Conservation (phyloP, 2,888 invertebrate genomes). For the Leptopilina syphax region DNA sequence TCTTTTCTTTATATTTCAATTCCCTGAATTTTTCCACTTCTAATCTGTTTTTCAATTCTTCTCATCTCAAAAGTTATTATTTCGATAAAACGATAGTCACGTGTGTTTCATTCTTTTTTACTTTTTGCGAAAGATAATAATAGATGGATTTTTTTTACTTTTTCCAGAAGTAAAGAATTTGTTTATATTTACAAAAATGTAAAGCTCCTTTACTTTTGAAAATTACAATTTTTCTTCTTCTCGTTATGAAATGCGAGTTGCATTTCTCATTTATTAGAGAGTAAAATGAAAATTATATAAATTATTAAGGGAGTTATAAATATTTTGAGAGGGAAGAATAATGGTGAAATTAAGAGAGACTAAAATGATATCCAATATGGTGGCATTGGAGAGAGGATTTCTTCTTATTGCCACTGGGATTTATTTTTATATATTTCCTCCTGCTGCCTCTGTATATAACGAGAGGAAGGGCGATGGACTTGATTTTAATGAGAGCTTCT, state of each 20-base stretch:
- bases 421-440: conserved; percentile 1
- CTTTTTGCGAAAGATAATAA: not conserved
- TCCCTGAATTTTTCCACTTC: conserved; percentile 43
- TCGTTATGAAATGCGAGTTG: too few species aligned
- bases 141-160: not conserved
- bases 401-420: not conserved
- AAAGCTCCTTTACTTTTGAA: too few species aligned
- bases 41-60: conserved; percentile 16
- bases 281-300: too few species aligned
- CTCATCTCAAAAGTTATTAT: not conserved
- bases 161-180: too few species aligned
- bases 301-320: too few species aligned
- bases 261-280: too few species aligned
- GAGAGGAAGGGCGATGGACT: not conserved
- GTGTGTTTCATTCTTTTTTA: not conserved
- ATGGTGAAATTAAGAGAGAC: not conserved
- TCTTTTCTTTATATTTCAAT: conserved; percentile 40
- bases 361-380: not conserved
- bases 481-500: not conserved
- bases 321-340: not conserved
- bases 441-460: not conserved
- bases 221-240: too few species aligned
- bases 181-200: too few species aligned
- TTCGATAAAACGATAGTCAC: not conserved
- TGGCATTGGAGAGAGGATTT: not conserved